phyloP scores from a whole-genome alignment of 2,888 invertebrate species.

The Mythimna loreyi region DNA sequence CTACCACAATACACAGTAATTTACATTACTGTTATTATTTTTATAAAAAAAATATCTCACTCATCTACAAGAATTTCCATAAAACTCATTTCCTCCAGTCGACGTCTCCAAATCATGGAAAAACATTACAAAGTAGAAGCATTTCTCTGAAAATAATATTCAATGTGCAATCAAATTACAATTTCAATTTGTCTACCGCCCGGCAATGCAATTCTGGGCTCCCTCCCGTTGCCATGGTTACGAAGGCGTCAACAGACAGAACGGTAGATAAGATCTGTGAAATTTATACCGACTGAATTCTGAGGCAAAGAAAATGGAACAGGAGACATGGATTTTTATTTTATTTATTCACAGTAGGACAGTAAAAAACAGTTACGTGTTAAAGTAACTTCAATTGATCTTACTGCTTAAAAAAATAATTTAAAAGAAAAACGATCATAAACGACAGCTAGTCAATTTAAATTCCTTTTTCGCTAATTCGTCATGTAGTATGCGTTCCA shows the following conservation, averaged over 20 bases:
- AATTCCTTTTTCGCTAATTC: too few relatives aligned
- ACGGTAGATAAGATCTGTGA: constrained; percentile 49
- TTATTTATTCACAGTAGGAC: too few relatives aligned
- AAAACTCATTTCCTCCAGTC: constrained; percentile 21
- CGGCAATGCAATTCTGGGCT: constrained; percentile 52
- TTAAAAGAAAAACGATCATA: too few relatives aligned
- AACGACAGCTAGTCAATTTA: too few relatives aligned
- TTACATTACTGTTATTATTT: constrained; percentile 2
- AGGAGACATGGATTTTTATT: too few relatives aligned
- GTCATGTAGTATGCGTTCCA: too few relatives aligned
- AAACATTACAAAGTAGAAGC: constrained; percentile 36
- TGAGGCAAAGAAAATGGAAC: background rate
- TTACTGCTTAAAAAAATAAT: too few relatives aligned
- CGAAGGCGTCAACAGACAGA: constrained; percentile 65
- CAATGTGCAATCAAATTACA: constrained; percentile 59
- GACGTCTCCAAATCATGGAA: constrained; percentile 34
- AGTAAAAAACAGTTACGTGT: too few relatives aligned
- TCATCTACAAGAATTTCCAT: background rate
- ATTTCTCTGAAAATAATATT: constrained; percentile 49
- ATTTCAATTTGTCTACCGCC: constrained; percentile 60
- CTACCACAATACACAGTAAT: background rate
- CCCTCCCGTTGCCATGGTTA: constrained; percentile 66
- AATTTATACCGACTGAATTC: constrained; percentile 24
- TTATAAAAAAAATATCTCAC: constrained; percentile 5
- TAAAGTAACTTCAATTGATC: too few relatives aligned